Conservation (phyloP, 2,888 invertebrate species). For the Actias luna region DNA sequence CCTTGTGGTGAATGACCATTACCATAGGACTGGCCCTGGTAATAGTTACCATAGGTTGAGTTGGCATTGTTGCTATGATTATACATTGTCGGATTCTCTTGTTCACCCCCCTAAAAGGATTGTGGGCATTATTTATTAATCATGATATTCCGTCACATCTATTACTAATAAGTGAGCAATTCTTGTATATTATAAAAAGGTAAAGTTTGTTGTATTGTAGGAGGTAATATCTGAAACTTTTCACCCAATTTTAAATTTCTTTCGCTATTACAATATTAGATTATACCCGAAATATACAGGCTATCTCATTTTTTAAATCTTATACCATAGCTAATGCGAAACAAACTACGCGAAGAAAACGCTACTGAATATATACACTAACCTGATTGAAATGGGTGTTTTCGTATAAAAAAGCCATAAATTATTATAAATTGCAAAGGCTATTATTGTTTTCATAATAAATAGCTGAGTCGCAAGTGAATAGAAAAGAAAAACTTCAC, state of each 20-base stretch:
- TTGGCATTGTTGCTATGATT: slow-evolving; percentile 71
- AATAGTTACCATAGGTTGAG: slow-evolving; percentile 69
- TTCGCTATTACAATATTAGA: no score
- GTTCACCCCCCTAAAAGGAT: slow-evolving; percentile 68
- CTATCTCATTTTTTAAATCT: background rate
- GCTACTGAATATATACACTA: background rate
- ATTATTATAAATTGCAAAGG: background rate
- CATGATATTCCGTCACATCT: no score
- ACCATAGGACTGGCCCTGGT: slow-evolving; percentile 73
- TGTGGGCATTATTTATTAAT: background rate
- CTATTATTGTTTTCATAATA: background rate
- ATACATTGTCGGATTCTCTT: slow-evolving; percentile 71
- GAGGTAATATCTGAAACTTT: no score
- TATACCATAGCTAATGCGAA: background rate
- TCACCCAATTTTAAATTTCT: no score
- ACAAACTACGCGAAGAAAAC: background rate
- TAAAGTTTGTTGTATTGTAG: no score
- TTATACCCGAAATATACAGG: no score
- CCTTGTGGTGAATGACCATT: slow-evolving; percentile 75
- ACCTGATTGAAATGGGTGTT: background rate
- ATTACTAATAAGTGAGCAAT: no score
- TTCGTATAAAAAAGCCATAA: background rate
- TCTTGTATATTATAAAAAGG: no score
- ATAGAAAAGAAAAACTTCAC: slow-evolving; percentile 6
- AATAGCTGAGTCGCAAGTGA: background rate